Evolutionary conservation across 35 echinoderm and acorn worm genomes (phyloP), one percentile per base, ranked within the genome.

Genomic region (Chiridota heheva): DNA sequence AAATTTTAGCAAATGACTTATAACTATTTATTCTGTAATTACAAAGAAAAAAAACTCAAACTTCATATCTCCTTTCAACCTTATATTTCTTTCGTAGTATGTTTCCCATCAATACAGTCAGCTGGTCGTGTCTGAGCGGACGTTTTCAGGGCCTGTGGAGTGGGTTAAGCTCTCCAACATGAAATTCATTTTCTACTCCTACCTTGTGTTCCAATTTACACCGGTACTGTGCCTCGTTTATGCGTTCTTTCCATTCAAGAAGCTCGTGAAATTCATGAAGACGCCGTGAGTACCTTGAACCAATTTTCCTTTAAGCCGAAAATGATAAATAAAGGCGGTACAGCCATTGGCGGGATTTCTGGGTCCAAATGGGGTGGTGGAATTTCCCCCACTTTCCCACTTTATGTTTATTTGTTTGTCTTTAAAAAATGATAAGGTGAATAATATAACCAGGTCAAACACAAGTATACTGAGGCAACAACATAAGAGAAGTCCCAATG

Each of bases 221-320:
- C 73, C 73, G 1, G 17, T 77, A 15, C 28, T 77, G 1, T 77
- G 73, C 33, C 10, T 77, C 5, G 30, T 53, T 38, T 77, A 77
- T 58, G 73, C 73, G 25, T 22, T 77, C 2, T 60, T 55, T 36
- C 73, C 73, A 58, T 58, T 77, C 43, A 17, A 46, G 38, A 77
- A 17, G 26, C 12, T 77, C 17, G 73, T 77, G 6, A 31, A 51
- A 31, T 51, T 77, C 16, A 77, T 77, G 73, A 32, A 77, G 28
- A 77, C 73, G 7, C 73, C 73, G 73, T 77, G 60, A 77, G 73
- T 77, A 17, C 10, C 22, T 53, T n/a, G n/a, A n/a, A n/a, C n/a
- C n/a, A n/a, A n/a, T n/a, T n/a, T n/a, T n/a, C n/a, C n/a, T n/a
- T n/a, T n/a, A n/a, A n/a, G n/a, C n/a, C n/a, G n/a, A n/a, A n/a